phyloP scores from a whole-genome alignment of 2,113 vertebrate species.

The Eptesicus fuscus region DNA sequence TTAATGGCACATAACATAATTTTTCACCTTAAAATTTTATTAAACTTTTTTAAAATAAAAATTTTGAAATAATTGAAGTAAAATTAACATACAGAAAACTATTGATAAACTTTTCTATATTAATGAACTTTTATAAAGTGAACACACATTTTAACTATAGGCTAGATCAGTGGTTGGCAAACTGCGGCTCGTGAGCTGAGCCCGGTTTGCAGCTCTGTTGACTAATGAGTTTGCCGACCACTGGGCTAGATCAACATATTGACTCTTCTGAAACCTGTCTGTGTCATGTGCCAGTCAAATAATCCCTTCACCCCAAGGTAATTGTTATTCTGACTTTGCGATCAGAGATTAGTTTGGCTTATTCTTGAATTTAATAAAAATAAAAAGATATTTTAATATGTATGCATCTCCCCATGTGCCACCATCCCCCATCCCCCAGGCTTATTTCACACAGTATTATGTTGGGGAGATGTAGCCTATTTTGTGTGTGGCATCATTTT shows the following conservation, averaged over 20 bases:
- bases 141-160: not conserved
- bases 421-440: too few species aligned
- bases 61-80: not conserved
- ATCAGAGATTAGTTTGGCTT: not conserved
- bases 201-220: too few species aligned
- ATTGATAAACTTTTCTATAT: not conserved
- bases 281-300: not conserved
- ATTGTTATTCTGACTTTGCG: not conserved
- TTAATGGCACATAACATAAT: not conserved
- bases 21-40: not conserved
- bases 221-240: too few species aligned
- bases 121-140: constrained; percentile 17
- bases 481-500: not conserved
- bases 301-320: not conserved
- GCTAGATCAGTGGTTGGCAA: not conserved
- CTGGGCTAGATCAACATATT: not conserved
- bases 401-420: too few species aligned
- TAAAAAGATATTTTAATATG: too few species aligned
- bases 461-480: not conserved
- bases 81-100: not conserved
- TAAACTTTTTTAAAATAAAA: not conserved
- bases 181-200: too few species aligned
- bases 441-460: not conserved
- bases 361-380: not conserved
- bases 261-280: not conserved